Percentiles rank a stretch among this genome's conserved stretches.
These are phyloP conservation scores for Plecotus auritus DNA, from an alignment of 2,113 vertebrate species.

Conservation along the genomic window DNA sequence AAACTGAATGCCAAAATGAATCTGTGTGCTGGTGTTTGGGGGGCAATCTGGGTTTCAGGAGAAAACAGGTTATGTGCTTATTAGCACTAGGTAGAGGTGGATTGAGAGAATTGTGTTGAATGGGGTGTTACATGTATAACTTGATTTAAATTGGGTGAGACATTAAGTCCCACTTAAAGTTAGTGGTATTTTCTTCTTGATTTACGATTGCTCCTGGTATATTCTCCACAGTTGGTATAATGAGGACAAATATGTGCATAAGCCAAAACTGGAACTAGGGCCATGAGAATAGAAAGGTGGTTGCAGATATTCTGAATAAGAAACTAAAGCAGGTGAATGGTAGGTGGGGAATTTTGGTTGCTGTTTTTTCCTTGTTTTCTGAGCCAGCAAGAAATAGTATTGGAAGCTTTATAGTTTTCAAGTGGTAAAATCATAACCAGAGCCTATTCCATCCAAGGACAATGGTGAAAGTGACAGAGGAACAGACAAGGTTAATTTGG, in stretches of 20 bases:
- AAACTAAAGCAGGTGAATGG: slow-evolving; percentile 11
- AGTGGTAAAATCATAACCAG: slow-evolving; percentile 36
- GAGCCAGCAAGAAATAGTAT: background rate
- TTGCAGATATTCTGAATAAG: slow-evolving; percentile 34
- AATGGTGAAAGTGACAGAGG: background rate
- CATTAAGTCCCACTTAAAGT: background rate
- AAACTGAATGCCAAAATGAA: background rate
- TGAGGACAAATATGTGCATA: slow-evolving; percentile 18
- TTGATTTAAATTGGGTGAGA: background rate
- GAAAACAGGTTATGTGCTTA: background rate
- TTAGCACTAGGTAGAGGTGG: background rate
- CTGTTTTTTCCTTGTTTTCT: background rate
- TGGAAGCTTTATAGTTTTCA: background rate
- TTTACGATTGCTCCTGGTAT: background rate
- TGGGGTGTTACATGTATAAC: background rate
- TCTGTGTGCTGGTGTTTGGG: background rate
- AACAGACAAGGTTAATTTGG: background rate
- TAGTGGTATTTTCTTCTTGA: background rate
- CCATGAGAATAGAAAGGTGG: background rate
- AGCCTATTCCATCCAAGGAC: background rate
- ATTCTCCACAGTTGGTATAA: slow-evolving; percentile 8
- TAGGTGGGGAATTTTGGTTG: background rate
- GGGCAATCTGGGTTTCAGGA: background rate
- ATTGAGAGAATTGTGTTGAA: background rate
- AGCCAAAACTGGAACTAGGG: slow-evolving; percentile 12